A percentile compares a stretch with the other conserved stretches of the same genome.
These are phyloP conservation scores for Scaptomyza cyrtandrae DNA, from an alignment of 2,888 invertebrate species.

Conservation along the genomic window DNA sequence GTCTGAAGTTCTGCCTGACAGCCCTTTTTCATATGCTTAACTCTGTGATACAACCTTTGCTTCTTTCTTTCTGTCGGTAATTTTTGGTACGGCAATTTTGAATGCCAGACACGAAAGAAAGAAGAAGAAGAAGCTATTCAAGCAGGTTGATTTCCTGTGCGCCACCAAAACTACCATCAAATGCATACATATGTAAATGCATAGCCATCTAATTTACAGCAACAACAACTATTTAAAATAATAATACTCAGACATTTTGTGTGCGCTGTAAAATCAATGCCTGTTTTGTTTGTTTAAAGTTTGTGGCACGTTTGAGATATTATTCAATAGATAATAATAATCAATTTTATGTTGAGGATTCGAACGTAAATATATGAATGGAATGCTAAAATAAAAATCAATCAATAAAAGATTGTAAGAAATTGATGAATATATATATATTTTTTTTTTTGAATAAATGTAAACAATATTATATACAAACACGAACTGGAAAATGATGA, in stretches of 20 bases:
- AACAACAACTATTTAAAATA: no score
- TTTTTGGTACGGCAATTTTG: conserved; percentile 47
- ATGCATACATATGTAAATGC: no score
- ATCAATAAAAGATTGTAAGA: background rate
- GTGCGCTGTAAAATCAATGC: conserved; percentile 6
- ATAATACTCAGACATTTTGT: background rate
- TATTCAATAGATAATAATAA: conserved; percentile 5
- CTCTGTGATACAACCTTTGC: conserved; percentile 18
- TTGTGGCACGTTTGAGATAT: conserved; percentile 22
- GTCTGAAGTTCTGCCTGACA: conserved; percentile 45
- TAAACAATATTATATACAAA: no score
- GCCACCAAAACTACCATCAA: background rate
- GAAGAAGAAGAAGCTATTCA: conserved; percentile 42
- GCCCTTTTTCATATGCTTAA: conserved; percentile 40
- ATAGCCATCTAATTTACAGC: no score
- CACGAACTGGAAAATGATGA: no score
- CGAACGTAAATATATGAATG: background rate
- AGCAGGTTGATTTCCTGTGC: conserved; percentile 62
- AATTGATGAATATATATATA: background rate
- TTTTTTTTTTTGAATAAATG: background rate
- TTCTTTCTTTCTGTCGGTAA: background rate
- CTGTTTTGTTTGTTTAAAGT: background rate
- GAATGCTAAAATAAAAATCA: conserved; percentile 1
- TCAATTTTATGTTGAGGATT: background rate
- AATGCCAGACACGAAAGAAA: conserved; percentile 69